Percentiles rank a stretch among this genome's conserved stretches.
phyloP scores from a whole-genome alignment of 2,888 invertebrate species.

The Lypha dubia region DNA sequence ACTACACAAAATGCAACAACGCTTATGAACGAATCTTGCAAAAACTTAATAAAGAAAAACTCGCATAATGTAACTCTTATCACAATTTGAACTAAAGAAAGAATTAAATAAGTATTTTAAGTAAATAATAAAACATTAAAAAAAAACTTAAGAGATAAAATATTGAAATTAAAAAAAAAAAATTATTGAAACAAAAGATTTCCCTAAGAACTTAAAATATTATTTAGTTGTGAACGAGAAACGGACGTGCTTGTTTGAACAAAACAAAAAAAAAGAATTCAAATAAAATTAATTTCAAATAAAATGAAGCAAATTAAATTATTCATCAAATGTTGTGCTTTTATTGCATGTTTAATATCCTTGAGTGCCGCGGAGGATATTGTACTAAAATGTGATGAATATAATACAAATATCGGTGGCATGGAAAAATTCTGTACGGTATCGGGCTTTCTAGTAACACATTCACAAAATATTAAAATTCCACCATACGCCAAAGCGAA shows the following conservation, averaged over 20 bases:
- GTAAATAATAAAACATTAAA: conserved; percentile 35
- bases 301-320: conserved; percentile 42
- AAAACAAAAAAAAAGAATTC: conserved; percentile 1
- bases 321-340: not conserved
- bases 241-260: conserved; percentile 20
- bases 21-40: conserved; percentile 7
- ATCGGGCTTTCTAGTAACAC: conserved; percentile 81
- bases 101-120: conserved; percentile 9
- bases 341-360: conserved; percentile 20
- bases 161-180: conserved; percentile 25
- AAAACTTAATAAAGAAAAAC: not conserved
- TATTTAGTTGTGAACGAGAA: conserved; percentile 53
- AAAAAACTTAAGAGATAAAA: conserved; percentile 56
- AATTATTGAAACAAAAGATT: conserved; percentile 51
- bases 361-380: conserved; percentile 77
- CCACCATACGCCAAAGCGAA: conserved; percentile 78
- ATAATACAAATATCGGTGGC: conserved; percentile 77
- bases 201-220: conserved; percentile 30
- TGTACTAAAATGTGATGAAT: conserved; percentile 82
- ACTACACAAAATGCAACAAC: not conserved
- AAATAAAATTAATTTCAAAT: not conserved
- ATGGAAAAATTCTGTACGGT: conserved; percentile 81
- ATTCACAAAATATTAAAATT: conserved; percentile 81
- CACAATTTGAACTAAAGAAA: conserved; percentile 11
- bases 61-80: conserved; percentile 45